Conservation (phyloP, 2,113 vertebrate genomes). For the Oryctolagus cuniculus region mOryCun1.1 NC_091442.1:80912001-80912500, state of each 20-base stretch:
- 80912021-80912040: neutral
- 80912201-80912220: neutral
- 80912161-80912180: neutral
- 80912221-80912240: neutral
- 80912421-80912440: neutral
- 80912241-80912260: neutral
- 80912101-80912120: neutral
- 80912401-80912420: neutral
- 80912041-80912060: neutral
- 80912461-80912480: neutral
- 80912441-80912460: neutral
- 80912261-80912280: neutral
- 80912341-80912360: neutral
- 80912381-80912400: neutral
- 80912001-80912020: neutral
- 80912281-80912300: neutral
- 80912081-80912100: neutral
- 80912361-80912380: neutral
- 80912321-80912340: conserved; percentile 4
- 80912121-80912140: neutral
- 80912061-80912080: neutral
- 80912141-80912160: neutral
- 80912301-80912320: neutral
- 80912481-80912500: neutral
- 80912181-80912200: conserved; percentile 25